phyloP scores from a whole-genome alignment of 2,797 vertebrate species.

The Pyrocephalus nanus region DNA sequence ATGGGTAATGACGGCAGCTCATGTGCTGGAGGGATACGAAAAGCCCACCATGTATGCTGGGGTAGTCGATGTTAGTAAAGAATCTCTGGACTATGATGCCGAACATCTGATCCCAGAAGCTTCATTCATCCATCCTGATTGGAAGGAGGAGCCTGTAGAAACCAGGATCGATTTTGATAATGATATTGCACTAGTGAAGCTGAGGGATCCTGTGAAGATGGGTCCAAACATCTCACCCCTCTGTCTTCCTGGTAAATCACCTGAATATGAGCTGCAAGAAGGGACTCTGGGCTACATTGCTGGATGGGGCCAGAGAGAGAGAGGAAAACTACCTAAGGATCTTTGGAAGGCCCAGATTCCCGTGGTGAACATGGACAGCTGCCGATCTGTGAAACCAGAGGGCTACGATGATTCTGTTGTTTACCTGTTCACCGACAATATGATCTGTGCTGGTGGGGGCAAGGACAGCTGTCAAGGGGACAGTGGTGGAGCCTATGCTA shows the following conservation, averaged over 20 bases:
- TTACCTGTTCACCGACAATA: slow-evolving; percentile 82
- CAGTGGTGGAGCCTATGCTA: slow-evolving; percentile 84
- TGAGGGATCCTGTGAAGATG: slow-evolving; percentile 78
- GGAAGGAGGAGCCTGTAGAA: neutral
- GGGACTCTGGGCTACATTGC: slow-evolving; percentile 80
- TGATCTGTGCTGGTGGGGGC: slow-evolving; percentile 88
- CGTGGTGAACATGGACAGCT: slow-evolving; percentile 55
- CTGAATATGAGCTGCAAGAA: neutral
- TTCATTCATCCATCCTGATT: slow-evolving; percentile 82
- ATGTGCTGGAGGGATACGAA: slow-evolving; percentile 74
- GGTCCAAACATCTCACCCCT: slow-evolving; percentile 80
- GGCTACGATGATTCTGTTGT: neutral
- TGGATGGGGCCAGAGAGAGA: slow-evolving; percentile 79
- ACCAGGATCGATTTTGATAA: slow-evolving; percentile 75
- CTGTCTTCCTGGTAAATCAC: slow-evolving; percentile 80
- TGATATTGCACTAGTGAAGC: slow-evolving; percentile 88
- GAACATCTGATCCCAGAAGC: slow-evolving; percentile 64
- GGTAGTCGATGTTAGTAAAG: neutral
- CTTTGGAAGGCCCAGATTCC: slow-evolving; percentile 76
- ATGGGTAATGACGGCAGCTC: slow-evolving; percentile 93
- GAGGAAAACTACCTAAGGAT: rapidly evolving
- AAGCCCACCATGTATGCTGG: slow-evolving; percentile 68
- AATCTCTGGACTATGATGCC: neutral
- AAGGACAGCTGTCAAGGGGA: slow-evolving; percentile 87
- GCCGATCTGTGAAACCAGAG: slow-evolving; percentile 24